Evolutionary conservation across 2,888 invertebrate species (phyloP).

Genomic region (Apantesis nais): DNA sequence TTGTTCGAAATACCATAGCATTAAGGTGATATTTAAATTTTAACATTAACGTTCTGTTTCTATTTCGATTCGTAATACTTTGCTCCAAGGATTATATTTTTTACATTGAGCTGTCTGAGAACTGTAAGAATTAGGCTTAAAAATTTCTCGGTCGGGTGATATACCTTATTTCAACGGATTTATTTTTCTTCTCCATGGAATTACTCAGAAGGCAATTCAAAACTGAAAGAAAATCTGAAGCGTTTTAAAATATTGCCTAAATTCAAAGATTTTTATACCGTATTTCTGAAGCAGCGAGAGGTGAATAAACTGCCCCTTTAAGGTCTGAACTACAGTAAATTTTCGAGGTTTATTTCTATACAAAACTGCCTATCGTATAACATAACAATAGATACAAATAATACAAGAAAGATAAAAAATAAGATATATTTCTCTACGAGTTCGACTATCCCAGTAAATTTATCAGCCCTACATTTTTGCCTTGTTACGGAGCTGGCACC

Average conservation of each 20-base stretch:
- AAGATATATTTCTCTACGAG: constrained; percentile 10
- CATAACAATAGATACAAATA: not conserved
- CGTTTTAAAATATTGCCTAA: not conserved
- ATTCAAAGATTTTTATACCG: not conserved
- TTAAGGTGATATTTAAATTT: not conserved
- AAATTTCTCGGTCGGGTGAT: too few relatives aligned
- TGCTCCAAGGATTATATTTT: not conserved
- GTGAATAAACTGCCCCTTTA: not conserved
- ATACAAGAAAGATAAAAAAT: not conserved
- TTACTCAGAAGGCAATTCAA: not conserved
- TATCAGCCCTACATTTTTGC: constrained; percentile 5
- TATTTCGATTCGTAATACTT: not conserved
- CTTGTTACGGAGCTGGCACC: constrained; percentile 9
- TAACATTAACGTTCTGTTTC: not conserved
- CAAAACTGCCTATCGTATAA: not conserved
- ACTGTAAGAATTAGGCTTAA: not conserved
- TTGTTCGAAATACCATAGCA: not conserved
- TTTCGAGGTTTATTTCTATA: not conserved
- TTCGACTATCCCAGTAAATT: constrained; percentile 10
- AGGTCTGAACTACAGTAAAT: not conserved
- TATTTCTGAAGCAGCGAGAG: not conserved
- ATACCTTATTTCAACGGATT: not conserved
- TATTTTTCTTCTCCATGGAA: not conserved
- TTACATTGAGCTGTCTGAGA: not conserved
- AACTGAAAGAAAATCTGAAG: not conserved